phyloP scores from a whole-genome alignment of 2,888 invertebrate species.

The Magallana nippona region DNA sequence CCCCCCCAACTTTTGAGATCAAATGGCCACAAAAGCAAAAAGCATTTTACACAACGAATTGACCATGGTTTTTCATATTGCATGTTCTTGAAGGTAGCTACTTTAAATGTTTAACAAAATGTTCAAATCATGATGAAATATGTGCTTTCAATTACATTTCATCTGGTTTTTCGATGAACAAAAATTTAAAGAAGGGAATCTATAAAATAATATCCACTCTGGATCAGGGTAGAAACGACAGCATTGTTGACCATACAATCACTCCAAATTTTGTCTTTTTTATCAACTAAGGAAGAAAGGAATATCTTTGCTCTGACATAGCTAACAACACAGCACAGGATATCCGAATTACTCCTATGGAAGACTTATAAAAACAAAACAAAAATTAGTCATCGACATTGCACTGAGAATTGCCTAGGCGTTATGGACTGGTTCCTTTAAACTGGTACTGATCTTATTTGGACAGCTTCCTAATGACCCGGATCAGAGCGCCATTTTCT shows the following conservation, averaged over 20 bases:
- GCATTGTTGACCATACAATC: too few species aligned
- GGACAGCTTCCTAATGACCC: constrained; percentile 98
- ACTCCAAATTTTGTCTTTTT: too few species aligned
- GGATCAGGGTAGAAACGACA: too few species aligned
- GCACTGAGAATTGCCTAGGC: constrained; percentile 23
- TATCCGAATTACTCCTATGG: constrained; percentile 29
- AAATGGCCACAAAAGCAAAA: background rate
- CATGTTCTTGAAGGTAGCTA: too few species aligned
- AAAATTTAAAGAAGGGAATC: too few species aligned
- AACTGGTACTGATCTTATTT: constrained; percentile 82
- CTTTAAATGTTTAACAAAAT: background rate
- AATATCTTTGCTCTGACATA: background rate
- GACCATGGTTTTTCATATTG: background rate
- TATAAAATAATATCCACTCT: too few species aligned
- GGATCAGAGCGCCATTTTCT: constrained; percentile 98
- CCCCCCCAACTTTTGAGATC: constrained; percentile 8
- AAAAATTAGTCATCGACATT: constrained; percentile 2
- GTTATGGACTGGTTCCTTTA: constrained; percentile 13
- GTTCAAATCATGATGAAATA: background rate
- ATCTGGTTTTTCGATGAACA: too few species aligned
- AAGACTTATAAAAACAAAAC: constrained; percentile 38
- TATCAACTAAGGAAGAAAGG: background rate
- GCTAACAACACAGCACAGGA: constrained; percentile 28
- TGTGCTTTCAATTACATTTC: too few species aligned
- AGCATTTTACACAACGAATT: background rate